phyloP scores from a whole-genome alignment of 2,888 invertebrate genomes.

The Agonopterix alstromeriana region DNA sequence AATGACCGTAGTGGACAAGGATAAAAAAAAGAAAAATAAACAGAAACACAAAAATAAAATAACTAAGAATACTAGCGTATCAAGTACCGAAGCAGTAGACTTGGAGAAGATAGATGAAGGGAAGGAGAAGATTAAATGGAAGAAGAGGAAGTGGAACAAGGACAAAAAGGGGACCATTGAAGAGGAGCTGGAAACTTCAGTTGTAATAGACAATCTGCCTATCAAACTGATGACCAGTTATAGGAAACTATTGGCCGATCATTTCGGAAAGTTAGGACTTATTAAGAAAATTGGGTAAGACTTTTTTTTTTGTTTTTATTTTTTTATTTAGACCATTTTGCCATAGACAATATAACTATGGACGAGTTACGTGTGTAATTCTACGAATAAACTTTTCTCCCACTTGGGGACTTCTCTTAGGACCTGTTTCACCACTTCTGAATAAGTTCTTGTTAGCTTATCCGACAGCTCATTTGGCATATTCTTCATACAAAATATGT shows the following conservation, averaged over 20 bases:
- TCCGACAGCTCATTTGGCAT: no score
- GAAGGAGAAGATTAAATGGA: conserved; percentile 54
- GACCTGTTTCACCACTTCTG: no score
- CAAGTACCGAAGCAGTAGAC: conserved; percentile 18
- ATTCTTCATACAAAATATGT: no score
- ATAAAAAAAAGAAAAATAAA: conserved; percentile 39
- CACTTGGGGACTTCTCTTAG: no score
- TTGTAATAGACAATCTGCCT: conserved; percentile 55
- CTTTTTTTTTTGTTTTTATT: no score
- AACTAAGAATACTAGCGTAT: conserved; percentile 10
- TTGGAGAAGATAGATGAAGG: conserved; percentile 25
- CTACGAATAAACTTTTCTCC: no score
- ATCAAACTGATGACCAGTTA: conserved; percentile 42
- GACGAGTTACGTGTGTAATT: no score
- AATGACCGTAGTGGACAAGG: conserved; percentile 58
- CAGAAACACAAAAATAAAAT: conserved; percentile 31
- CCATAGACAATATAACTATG: no score
- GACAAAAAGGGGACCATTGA: conserved; percentile 36
- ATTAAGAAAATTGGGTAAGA: conserved; percentile 55
- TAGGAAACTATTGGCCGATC: conserved; percentile 43
- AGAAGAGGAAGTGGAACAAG: conserved; percentile 59
- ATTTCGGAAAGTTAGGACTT: conserved; percentile 47
- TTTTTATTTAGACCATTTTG: no score
- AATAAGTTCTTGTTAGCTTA: no score
- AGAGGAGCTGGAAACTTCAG: conserved; percentile 24